A percentile compares a stretch with the other conserved stretches of the same genome.
Conservation (phyloP, 2,113 vertebrate genomes). For the Myxocyprinus asiaticus region DNA sequence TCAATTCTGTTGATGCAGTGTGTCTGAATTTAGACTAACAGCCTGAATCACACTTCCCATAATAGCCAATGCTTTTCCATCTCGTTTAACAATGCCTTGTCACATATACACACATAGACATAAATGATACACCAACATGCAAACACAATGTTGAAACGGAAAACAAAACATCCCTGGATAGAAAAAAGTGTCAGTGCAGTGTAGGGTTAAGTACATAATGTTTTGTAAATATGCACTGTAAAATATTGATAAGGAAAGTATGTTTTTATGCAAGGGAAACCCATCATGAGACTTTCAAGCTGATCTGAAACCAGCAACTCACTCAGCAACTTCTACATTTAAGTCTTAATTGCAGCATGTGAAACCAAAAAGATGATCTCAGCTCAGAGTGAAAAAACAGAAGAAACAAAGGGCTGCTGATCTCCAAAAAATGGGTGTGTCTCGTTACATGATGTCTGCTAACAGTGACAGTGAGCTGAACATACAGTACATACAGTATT, state of each 20-base stretch:
- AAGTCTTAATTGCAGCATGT: constrained; percentile 25
- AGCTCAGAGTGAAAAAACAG: constrained; percentile 24
- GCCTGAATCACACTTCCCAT: constrained; percentile 9
- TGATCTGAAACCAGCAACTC: constrained; percentile 44
- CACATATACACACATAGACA: constrained; percentile 14
- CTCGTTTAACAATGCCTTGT: constrained; percentile 29
- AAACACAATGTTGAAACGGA: constrained; percentile 1
- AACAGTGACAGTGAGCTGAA: constrained; percentile 54
- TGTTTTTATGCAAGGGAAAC: constrained; percentile 29
- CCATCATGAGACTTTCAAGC: not conserved
- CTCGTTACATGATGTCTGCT: constrained; percentile 50
- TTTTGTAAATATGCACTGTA: constrained; percentile 47
- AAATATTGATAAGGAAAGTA: constrained; percentile 64
- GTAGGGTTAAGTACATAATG: constrained; percentile 26
- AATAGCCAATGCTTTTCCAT: constrained; percentile 20
- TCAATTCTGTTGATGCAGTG: too few relatives aligned
- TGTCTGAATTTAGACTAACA: constrained; percentile 42
- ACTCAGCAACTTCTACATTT: not conserved
- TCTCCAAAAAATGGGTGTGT: constrained; percentile 49
- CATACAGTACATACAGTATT: constrained; percentile 49
- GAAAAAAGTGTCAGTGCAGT: constrained; percentile 15
- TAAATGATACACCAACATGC: not conserved
- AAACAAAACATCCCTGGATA: constrained; percentile 5
- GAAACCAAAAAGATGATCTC: constrained; percentile 26
- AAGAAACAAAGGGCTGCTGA: constrained; percentile 20